Base-by-base conservation (phyloP, 1,140 invertebrate genomes). In the Babylonia areolata region DNA sequence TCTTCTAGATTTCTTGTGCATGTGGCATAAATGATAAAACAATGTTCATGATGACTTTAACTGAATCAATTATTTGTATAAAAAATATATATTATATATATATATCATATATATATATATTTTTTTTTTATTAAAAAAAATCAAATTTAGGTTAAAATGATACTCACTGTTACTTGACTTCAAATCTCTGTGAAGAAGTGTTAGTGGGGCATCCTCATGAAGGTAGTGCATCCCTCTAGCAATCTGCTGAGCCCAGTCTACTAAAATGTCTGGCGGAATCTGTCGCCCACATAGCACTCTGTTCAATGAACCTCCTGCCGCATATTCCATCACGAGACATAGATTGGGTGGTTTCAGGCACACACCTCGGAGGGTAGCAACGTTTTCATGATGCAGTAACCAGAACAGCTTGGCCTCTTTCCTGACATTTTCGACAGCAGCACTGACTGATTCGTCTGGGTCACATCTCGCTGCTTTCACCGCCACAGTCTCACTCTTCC, bases 161-260 rank as follows among this genome's bases (percentile, higher is more conserved):
- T 87, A 96, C 96, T 96, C 95, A 98, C 98, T 98, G 95, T 99
- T 99, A 85, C 98, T 99, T 92, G 98, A 99, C 95, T 99, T 99
- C 89, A 99, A 95, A 96, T 99, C 98, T 85, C 98, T 95, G 94
- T 99, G 98, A 92, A 99, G 98, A 58, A 99, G 96, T 86, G 97
- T 97, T 93, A 99, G 97, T 69, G 97, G 98, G 33, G 98, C 98
- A 92, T 97, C 96, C 90, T 97, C 97, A 94, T 99, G 98, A 85
- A 99, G 95, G 93, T 99, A 99, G 90, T 98, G 96, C 98, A 99
- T 99, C 85, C 98, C 98, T 15, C 96, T 95, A 2, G 98, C 98
- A 89, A 99, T 98, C 94, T 99, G 98, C 90, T 99, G 97, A 35
- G 98, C 98, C 98, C 98, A 99, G 94, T 99, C 97, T 71, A 99